Evolutionary conservation across 2,113 vertebrate genomes (phyloP), one percentile per base, ranked within the genome.

Genomic region (Paralichthys olivaceus): DNA sequence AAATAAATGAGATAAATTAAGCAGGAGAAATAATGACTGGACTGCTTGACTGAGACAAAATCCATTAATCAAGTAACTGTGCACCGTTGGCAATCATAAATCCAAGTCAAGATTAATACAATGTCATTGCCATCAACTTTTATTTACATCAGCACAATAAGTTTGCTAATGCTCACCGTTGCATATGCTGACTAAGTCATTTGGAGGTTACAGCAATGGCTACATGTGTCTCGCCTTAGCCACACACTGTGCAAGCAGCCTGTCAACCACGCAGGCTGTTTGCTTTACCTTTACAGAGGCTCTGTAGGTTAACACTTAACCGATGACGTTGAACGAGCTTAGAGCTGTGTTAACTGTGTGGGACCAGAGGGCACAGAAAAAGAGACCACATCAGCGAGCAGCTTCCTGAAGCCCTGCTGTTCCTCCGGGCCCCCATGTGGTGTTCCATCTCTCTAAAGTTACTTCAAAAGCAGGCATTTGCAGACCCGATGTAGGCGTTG

Each of bases 381-480:
- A 62, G 53, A 49, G 65, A 75, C 51, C 82, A 79, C 75, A 81
- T 78, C 76, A 70, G 74, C 25, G 29, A 71, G 80, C 81, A 58
- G 65, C 87, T 85, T 92, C 90, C 91, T 84, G 85, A 69, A 68
- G 53, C 55, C 86, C 80, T 51, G 12, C 77, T 62, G 87, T 40
- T 86, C 73, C 84, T 69, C 77, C 76, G 71, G 72, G 74, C 55
- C 82, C 85, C 69, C 90, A 68, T 70, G 88, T 32, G 13, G 84
- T 71, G 83, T 81, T 25, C 65, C 76, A 12, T 29, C 79, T 28
- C 85, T 85, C 75, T 75, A 79, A 87, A 87, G 83, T 67, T 68
- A 89, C 89, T 93, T 94, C 91, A 94, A 91, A 94, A 89, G 67
- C 43, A 58, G 59, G 60, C 83, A 62, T 87, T 87, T 87, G 68